phyloP scores from a whole-genome alignment of 2,113 vertebrate species.

The Eolophus roseicapilla region DNA sequence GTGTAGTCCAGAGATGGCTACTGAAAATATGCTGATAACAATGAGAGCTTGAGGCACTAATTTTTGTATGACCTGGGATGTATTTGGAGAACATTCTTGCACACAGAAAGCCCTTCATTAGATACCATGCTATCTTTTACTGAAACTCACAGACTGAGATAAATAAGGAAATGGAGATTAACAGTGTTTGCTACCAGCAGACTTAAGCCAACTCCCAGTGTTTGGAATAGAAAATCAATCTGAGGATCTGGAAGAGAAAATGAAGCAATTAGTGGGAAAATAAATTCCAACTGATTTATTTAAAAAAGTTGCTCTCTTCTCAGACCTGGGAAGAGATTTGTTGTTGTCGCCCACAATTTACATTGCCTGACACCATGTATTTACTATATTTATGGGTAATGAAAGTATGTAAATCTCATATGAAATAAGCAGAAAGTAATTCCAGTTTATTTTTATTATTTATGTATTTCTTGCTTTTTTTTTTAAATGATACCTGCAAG shows the following conservation, averaged over 20 bases:
- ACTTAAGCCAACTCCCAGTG: not conserved
- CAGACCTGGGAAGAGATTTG: not conserved
- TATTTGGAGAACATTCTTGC: not conserved
- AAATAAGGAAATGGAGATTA: not conserved
- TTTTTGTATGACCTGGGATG: not conserved
- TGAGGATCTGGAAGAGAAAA: constrained; percentile 17
- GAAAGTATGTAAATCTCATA: not conserved
- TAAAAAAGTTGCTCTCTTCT: not conserved
- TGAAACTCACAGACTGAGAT: not conserved
- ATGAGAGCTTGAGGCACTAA: not conserved
- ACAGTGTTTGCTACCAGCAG: not conserved
- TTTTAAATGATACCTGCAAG: not conserved
- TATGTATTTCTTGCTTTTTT: not conserved
- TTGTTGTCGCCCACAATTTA: not conserved
- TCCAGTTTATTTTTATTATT: not conserved
- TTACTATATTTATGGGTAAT: not conserved
- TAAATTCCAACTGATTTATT: constrained; percentile 36
- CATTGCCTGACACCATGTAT: not conserved
- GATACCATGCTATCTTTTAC: not conserved
- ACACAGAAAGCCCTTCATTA: not conserved
- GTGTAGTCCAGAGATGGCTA: not conserved
- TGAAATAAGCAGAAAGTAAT: not conserved
- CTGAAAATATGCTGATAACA: not conserved
- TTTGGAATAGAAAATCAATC: constrained; percentile 41
- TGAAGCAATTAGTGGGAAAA: constrained; percentile 37